Evolutionary conservation across 2,888 invertebrate species (phyloP).

Genomic region (Latrodectus hesperus): DNA sequence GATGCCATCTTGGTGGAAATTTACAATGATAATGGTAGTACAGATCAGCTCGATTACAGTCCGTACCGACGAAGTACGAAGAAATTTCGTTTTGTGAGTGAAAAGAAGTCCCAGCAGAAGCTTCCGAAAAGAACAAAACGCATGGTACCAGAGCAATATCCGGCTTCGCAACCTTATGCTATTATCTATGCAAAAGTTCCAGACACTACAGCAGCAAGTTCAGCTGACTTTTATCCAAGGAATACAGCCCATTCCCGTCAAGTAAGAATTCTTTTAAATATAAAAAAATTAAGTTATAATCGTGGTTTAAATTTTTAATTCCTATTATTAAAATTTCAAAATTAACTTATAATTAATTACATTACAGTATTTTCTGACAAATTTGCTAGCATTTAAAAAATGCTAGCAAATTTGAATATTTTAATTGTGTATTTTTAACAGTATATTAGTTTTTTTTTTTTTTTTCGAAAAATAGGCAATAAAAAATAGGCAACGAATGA

Average conservation of each 20-base stretch:
- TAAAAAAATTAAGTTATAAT: no score
- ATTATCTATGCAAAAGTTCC: conserved; percentile 60
- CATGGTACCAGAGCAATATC: conserved; percentile 10
- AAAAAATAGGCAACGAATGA: no score
- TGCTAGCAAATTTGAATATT: no score
- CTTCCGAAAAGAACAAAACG: conserved; percentile 42
- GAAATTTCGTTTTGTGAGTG: conserved; percentile 24
- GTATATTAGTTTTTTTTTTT: no score
- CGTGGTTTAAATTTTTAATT: no score
- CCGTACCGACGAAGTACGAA: conserved; percentile 42
- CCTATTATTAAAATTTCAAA: no score
- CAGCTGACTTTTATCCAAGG: not conserved
- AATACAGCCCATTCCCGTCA: not conserved
- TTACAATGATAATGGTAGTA: conserved; percentile 12
- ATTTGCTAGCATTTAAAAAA: no score
- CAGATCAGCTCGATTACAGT: conserved; percentile 29
- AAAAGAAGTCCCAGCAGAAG: conserved; percentile 34
- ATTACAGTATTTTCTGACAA: no score
- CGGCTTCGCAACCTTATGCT: conserved; percentile 32
- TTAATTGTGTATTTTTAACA: no score
- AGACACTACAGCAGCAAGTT: conserved; percentile 10
- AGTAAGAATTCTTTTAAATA: not conserved
- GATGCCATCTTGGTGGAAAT: conserved; percentile 76
- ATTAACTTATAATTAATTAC: no score
- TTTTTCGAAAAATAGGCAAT: no score